A percentile compares a stretch with the other conserved stretches of the same genome.
Evolutionary conservation across 2,113 vertebrate species (phyloP).

Genomic region (Lepus americanus): DNA sequence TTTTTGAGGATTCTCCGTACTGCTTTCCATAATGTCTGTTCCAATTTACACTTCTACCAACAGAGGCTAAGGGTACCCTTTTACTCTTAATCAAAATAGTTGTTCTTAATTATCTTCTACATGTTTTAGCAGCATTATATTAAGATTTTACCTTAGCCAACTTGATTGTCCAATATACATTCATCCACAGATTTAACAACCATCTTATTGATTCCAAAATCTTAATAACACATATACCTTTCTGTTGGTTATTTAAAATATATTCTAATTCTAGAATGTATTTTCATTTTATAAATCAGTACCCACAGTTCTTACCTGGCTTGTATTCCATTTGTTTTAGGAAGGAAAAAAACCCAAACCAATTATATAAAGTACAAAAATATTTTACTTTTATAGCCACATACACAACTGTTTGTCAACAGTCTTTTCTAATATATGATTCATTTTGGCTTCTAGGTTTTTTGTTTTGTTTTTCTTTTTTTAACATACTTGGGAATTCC

Average conservation of each 20-base stretch:
- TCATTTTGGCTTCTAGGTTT: constrained; percentile 61
- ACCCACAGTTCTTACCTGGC: constrained; percentile 34
- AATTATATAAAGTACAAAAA: constrained; percentile 54
- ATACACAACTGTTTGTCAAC: constrained; percentile 70
- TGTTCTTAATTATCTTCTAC: not conserved
- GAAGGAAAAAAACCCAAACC: not conserved
- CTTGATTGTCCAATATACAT: not conserved
- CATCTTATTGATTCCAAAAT: not conserved
- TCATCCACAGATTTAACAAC: not conserved
- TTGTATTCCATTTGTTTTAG: constrained; percentile 55
- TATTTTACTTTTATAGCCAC: constrained; percentile 69
- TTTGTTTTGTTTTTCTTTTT: not conserved
- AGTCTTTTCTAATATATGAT: constrained; percentile 83
- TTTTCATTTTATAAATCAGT: not conserved
- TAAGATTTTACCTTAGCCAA: not conserved
- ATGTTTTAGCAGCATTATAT: not conserved
- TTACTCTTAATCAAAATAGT: constrained; percentile 24
- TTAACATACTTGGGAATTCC: constrained; percentile 90
- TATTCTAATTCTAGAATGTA: not conserved
- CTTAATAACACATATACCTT: not conserved
- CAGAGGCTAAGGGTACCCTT: not conserved
- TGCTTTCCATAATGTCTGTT: not conserved
- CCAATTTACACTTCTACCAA: not conserved
- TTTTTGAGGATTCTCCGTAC: too few species aligned
- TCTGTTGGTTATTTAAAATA: not conserved